phyloP scores from a whole-genome alignment of 2,888 invertebrate species.

The Cistogaster globosa region DNA sequence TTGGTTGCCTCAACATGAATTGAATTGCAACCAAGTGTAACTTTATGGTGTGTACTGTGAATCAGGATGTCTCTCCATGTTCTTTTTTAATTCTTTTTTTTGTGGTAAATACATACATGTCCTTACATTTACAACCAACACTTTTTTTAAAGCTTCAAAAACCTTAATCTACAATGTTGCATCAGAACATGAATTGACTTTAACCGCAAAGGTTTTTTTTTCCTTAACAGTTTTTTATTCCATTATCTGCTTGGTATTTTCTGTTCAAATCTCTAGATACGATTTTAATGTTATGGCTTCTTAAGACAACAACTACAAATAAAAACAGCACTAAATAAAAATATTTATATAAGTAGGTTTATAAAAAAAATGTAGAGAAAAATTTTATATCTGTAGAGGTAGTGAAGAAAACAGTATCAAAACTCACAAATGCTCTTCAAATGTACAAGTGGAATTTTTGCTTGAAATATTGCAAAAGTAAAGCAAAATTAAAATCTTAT shows the following conservation, averaged over 20 bases:
- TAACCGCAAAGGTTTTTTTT: slow-evolving; percentile 55
- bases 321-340: slow-evolving; percentile 36
- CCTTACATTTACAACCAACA: not conserved
- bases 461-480: not conserved
- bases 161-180: slow-evolving; percentile 31
- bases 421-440: slow-evolving; percentile 36
- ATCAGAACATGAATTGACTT: slow-evolving; percentile 68
- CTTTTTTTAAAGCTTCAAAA: slow-evolving; percentile 27
- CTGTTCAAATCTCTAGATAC: slow-evolving; percentile 60
- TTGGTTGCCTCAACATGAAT: slow-evolving; percentile 49
- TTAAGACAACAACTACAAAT: slow-evolving; percentile 51
- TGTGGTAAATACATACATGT: not conserved
- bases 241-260: slow-evolving; percentile 15
- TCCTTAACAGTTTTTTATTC: slow-evolving; percentile 20
- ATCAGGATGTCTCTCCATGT: not conserved
- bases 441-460: slow-evolving; percentile 25
- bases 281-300: slow-evolving; percentile 62
- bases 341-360: slow-evolving; percentile 33
- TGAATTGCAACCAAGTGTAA: slow-evolving; percentile 54
- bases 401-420: slow-evolving; percentile 16
- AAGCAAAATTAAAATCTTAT: not conserved
- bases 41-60: slow-evolving; percentile 9
- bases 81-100: not conserved
- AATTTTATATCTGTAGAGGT: slow-evolving; percentile 14
- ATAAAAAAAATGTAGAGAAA: not conserved